Evolutionary conservation across 2,797 vertebrate species (phyloP).

Genomic region (Lutra lutra): DNA sequence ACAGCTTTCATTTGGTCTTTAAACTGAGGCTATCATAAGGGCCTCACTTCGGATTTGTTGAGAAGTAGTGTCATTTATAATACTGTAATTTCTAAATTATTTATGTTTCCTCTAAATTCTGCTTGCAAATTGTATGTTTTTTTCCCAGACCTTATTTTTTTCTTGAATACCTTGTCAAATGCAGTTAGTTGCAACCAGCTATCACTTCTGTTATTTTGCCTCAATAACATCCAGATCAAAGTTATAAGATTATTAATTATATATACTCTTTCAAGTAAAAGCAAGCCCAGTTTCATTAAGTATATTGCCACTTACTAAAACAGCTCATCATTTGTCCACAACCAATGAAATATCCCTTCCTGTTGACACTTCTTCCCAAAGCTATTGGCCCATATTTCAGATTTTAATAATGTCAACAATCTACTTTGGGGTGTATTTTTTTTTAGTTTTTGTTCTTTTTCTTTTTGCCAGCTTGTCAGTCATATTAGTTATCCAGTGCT

Average conservation of each 20-base stretch:
- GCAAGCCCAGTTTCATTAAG: not conserved
- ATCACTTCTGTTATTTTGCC: not conserved
- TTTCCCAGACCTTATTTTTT: not conserved
- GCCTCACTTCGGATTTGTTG: constrained; percentile 15
- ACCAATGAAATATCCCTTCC: not conserved
- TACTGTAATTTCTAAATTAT: not conserved
- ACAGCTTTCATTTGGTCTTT: not conserved
- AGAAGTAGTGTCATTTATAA: constrained; percentile 40
- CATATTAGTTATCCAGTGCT: not conserved
- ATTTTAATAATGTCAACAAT: not conserved
- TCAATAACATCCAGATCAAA: not conserved
- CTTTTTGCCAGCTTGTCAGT: not conserved
- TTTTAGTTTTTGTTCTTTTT: not conserved
- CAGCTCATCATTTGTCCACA: not conserved
- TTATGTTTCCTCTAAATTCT: constrained; percentile 19
- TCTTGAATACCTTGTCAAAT: not conserved
- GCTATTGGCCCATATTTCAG: not conserved
- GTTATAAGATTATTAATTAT: not conserved
- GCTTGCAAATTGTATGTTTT: not conserved
- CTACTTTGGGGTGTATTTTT: not conserved
- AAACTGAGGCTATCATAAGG: not conserved
- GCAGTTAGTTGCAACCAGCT: not conserved
- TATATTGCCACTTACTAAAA: not conserved
- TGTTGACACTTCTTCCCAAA: not conserved
- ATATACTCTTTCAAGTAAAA: not conserved